Conservation (phyloP, 2,888 invertebrate genomes). For the Eutolmus rufibarbis region DNA sequence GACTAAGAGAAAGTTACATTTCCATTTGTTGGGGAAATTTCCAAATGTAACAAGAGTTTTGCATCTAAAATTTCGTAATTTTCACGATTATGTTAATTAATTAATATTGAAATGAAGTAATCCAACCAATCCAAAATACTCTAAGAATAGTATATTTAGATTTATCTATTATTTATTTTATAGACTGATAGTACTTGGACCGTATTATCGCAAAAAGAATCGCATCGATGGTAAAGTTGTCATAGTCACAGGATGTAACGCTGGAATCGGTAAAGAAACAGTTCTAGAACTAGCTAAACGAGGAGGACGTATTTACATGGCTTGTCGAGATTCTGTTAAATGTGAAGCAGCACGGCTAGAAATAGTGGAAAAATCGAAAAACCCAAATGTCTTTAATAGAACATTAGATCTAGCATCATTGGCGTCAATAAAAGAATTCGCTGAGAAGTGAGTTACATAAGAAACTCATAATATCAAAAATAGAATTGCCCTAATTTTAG, state of each 20-base stretch:
- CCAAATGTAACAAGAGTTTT: neutral
- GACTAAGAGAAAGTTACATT: neutral
- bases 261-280: slow-evolving; percentile 77
- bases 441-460: slow-evolving; percentile 48
- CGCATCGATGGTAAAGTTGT: slow-evolving; percentile 68
- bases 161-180: neutral
- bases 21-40: neutral
- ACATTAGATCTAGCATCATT: slow-evolving; percentile 61
- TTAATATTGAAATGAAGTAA: neutral
- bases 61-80: neutral
- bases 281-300: slow-evolving; percentile 72
- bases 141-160: neutral
- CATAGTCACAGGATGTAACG: slow-evolving; percentile 77
- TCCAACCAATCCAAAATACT: too few species aligned
- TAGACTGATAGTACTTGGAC: slow-evolving; percentile 33
- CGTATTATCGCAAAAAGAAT: slow-evolving; percentile 43
- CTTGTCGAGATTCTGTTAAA: slow-evolving; percentile 11
- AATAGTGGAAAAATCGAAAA: slow-evolving; percentile 73
- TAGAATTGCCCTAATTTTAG: neutral
- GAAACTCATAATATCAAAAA: neutral
- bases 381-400: slow-evolving; percentile 72
- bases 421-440: slow-evolving; percentile 65
- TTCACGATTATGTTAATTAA: neutral
- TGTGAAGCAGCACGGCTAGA: slow-evolving; percentile 64
- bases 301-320: slow-evolving; percentile 67